A percentile compares a stretch with the other conserved stretches of the same genome.
These are phyloP conservation scores for Phylloscopus trochilus DNA, from an alignment of 2,113 vertebrate species.

Conservation along the genomic window DNA sequence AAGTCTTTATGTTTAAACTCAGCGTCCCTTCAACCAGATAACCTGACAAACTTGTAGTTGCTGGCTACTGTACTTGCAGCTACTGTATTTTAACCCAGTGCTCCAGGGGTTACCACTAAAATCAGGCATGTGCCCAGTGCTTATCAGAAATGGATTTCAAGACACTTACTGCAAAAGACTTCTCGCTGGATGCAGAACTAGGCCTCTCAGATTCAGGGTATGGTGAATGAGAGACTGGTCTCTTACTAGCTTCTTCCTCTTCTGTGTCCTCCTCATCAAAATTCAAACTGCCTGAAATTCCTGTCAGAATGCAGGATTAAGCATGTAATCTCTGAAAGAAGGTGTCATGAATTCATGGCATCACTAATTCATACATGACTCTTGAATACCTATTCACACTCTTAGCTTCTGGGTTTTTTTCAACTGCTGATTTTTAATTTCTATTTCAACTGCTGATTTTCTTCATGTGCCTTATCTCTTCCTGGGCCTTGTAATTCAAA, in stretches of 20 bases:
- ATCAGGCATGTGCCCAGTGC: neutral
- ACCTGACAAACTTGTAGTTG: neutral
- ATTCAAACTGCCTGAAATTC: conserved; percentile 89
- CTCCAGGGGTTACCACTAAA: neutral
- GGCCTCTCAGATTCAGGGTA: conserved; percentile 77
- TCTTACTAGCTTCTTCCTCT: conserved; percentile 70
- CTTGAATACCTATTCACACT: neutral
- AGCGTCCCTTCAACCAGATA: neutral
- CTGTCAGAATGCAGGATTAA: conserved; percentile 65
- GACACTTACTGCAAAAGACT: conserved; percentile 79
- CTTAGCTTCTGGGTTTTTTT: neutral
- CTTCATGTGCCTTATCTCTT: neutral
- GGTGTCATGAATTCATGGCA: neutral
- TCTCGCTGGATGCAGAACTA: conserved; percentile 79
- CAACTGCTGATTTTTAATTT: neutral
- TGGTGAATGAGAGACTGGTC: conserved; percentile 65
- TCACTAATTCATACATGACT: neutral
- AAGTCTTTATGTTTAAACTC: neutral
- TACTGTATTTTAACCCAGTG: neutral
- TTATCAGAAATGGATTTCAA: neutral
- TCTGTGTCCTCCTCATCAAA: conserved; percentile 89
- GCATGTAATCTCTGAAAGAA: neutral
- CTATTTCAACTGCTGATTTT: neutral
- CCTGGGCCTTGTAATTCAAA: neutral
- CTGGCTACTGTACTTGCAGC: neutral